Conservation (phyloP, 2,113 vertebrate genomes). For the Solenodon paradoxus region DNA sequence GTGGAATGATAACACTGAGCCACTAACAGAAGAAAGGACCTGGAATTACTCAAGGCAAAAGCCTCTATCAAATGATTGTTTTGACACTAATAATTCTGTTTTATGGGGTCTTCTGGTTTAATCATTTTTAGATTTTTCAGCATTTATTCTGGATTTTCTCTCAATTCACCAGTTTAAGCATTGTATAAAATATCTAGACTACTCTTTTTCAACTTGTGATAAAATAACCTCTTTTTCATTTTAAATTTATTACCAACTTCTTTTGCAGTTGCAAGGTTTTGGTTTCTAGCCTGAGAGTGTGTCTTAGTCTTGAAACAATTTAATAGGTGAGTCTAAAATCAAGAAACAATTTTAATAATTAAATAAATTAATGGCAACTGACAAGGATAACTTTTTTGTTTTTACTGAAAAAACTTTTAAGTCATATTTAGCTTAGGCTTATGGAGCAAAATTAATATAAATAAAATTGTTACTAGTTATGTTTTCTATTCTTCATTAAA, state of each 20-base stretch:
- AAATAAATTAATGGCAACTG: background rate
- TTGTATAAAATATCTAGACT: background rate
- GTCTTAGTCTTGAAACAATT: background rate
- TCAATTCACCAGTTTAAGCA: background rate
- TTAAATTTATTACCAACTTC: background rate
- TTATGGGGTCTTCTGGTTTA: background rate
- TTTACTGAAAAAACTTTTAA: background rate
- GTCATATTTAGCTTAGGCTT: background rate
- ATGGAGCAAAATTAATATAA: background rate
- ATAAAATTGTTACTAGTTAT: background rate
- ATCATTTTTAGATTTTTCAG: background rate
- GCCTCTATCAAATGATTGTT: background rate
- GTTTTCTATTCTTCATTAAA: background rate
- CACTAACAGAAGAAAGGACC: background rate
- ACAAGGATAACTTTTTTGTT: background rate
- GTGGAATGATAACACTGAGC: background rate
- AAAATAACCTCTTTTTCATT: background rate
- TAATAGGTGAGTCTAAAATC: background rate
- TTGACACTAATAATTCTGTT: background rate
- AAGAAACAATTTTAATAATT: background rate
- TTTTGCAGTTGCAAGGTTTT: background rate
- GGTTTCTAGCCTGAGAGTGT: background rate
- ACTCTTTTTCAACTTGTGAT: background rate
- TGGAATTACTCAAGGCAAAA: background rate
- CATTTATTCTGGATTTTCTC: background rate